Conservation (phyloP, 2,797 vertebrate genomes). For the Discoglossus pictus region DNA sequence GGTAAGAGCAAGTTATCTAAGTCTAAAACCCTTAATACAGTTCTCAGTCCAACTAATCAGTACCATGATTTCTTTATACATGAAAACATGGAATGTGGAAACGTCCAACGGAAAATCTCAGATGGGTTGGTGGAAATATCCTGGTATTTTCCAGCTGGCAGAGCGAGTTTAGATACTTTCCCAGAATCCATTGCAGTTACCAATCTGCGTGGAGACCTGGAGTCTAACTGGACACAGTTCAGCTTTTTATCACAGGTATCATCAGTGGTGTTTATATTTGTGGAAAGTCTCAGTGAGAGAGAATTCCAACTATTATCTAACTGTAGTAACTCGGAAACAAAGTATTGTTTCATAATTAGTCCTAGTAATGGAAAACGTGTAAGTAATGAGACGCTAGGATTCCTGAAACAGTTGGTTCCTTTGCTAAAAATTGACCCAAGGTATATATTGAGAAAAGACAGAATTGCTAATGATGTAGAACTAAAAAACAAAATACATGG, state of each 20-base stretch:
- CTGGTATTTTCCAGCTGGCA: conserved; percentile 30
- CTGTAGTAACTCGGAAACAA: conserved; percentile 30
- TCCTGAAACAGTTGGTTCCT: conserved; percentile 47
- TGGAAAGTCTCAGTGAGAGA: background rate
- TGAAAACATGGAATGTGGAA: conserved; percentile 11
- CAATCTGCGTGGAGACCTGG: conserved; percentile 30
- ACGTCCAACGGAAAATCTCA: background rate
- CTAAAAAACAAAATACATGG: conserved; percentile 55
- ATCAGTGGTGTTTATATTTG: conserved; percentile 23
- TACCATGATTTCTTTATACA: conserved; percentile 31
- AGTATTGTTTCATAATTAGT: conserved; percentile 59
- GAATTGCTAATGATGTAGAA: conserved; percentile 47
- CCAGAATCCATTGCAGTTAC: conserved; percentile 8
- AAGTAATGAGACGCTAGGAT: conserved; percentile 48
- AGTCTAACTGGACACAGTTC: conserved; percentile 1
- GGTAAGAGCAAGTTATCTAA: no score
- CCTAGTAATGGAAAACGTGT: conserved; percentile 50
- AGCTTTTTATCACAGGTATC: conserved; percentile 24
- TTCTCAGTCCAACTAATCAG: conserved; percentile 13
- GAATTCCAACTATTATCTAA: conserved; percentile 47
- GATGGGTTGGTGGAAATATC: conserved; percentile 20
- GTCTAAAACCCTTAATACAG: background rate
- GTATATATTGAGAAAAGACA: conserved; percentile 58
- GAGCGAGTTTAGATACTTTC: conserved; percentile 18
- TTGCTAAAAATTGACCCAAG: conserved; percentile 56